phyloP scores from a whole-genome alignment of 1,140 invertebrate genomes.

The Drosophila takahashii region DNA sequence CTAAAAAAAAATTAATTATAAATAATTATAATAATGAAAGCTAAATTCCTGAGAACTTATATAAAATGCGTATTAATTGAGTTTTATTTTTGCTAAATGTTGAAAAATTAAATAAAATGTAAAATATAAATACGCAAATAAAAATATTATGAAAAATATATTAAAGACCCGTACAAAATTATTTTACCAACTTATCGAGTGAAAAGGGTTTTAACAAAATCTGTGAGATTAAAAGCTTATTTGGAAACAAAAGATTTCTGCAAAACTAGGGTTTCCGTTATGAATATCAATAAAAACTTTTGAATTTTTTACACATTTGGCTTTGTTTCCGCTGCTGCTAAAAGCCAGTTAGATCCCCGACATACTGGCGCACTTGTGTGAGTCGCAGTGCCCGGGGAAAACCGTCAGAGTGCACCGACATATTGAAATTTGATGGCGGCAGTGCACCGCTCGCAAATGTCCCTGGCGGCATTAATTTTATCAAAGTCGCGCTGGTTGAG shows the following conservation, averaged over 20 bases:
- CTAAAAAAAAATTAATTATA: too few relatives aligned
- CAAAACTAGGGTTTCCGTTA: neutral
- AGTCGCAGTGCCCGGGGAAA: constrained; percentile 22
- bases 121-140: too few relatives aligned
- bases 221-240: neutral
- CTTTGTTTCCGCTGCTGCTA: constrained; percentile 4
- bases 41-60: too few relatives aligned
- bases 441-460: constrained; percentile 15
- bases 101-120: too few relatives aligned
- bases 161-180: neutral
- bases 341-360: constrained; percentile 23
- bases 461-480: constrained; percentile 52
- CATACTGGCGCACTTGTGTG: neutral
- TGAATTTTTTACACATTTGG: neutral
- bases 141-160: neutral
- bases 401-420: constrained; percentile 51
- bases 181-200: neutral
- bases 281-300: neutral
- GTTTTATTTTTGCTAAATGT: too few relatives aligned
- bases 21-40: too few relatives aligned
- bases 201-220: neutral
- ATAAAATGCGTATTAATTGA: too few relatives aligned
- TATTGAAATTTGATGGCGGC: constrained; percentile 55
- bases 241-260: neutral
- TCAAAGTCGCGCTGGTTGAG: constrained; percentile 25